Base-by-base conservation (phyloP, 2,797 vertebrate genomes). In the Artibeus jamaicensis region DNA sequence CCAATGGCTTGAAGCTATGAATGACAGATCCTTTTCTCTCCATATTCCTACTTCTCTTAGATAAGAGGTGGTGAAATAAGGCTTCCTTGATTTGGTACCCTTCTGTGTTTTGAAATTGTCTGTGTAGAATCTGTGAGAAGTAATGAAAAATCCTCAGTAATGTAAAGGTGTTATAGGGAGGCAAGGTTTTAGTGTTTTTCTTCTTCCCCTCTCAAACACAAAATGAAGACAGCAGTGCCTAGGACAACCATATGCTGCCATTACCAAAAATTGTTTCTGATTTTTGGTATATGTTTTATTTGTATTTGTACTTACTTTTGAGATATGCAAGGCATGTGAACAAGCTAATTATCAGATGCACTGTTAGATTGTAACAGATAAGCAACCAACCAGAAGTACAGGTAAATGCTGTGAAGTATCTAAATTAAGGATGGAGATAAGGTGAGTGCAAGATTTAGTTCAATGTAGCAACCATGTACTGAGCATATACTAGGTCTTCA, bases 21-120 rank as follows among this genome's bases (percentile, higher is more conserved):
- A 90, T 92, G 85, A 94, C 84, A 90, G 57, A 9, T 91, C 77
- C 48, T 59, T 29, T 81, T 48, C 67, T 18, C 46, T 42, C 53
- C 16, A 73, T 34, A 70, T 9, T 76, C 34, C 24, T 86, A 34
- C 59, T n/a, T 84, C 15, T 91, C 68, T 91, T 84, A 94, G 71
- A 92, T 26, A 67, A 55, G 37, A 46, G 3, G 53, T 91, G 37
- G 19, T 89, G 29, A 89, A 77, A 74, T 82, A 42, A 91, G 48
- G 34, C 21, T 93, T 91, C 53, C 48, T 22, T 74, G 12, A 94
- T 73, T 79, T 85, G 53, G 29, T 87, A 50, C 37, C 79, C 73
- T 42, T 96, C 59, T 95, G 84, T 62, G 46, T 95, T 95, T 95
- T 92, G 62, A 95, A 96, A 96, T 90, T 90, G 84, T 89, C 44